Percentiles rank a stretch among this genome's conserved stretches.
phyloP scores from a whole-genome alignment of 2,888 invertebrate genomes.

The Cyrtodaria siliqua region DNA sequence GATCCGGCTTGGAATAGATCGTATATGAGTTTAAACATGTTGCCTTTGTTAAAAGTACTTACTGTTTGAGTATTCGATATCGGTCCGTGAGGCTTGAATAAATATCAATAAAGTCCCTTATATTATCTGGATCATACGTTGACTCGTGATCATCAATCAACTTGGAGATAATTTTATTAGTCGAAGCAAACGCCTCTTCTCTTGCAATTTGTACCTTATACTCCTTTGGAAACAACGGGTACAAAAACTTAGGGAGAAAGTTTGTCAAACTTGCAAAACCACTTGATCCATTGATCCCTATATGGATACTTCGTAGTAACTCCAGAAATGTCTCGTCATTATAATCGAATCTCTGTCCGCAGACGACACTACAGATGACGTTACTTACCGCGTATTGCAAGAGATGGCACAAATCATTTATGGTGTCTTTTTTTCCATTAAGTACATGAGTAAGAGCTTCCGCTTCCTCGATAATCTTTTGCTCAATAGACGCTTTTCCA shows the following conservation, averaged over 20 bases:
- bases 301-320: conserved; percentile 30
- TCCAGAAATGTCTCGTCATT: conserved; percentile 48
- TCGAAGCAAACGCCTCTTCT: not conserved
- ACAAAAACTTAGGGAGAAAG: conserved; percentile 54
- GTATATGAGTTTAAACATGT: conserved; percentile 56
- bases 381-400: conserved; percentile 40
- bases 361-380: conserved; percentile 69
- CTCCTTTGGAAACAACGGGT: conserved; percentile 17
- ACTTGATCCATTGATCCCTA: conserved; percentile 20
- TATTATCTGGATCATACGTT: conserved; percentile 65
- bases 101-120: conserved; percentile 71
- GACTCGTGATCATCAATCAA: conserved; percentile 63
- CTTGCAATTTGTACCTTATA: not conserved
- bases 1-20: conserved; percentile 73
- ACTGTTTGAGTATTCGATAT: not conserved
- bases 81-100: conserved; percentile 19
- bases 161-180: not conserved
- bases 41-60: conserved; percentile 16
- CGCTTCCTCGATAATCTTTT: conserved; percentile 5
- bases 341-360: conserved; percentile 66
- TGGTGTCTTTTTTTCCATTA: not conserved
- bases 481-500: conserved; percentile 2
- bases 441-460: not conserved
- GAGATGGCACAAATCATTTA: not conserved
- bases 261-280: conserved; percentile 39